Evolutionary conservation across 2,113 vertebrate genomes (phyloP).

Genomic region (Hippopotamus amphibius): DNA sequence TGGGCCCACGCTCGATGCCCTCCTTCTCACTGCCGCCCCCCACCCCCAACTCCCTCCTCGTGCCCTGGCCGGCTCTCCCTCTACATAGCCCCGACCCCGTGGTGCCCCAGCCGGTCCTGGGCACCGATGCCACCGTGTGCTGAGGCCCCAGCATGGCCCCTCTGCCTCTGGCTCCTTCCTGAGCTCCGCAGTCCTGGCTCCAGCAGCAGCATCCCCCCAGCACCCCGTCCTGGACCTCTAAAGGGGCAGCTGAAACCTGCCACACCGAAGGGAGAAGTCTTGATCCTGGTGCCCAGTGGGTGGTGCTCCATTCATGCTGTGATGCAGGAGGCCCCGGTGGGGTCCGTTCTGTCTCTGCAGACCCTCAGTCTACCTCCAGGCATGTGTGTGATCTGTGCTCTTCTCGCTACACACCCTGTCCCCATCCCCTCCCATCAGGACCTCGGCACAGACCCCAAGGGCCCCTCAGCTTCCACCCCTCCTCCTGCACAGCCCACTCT

Average conservation of each 20-base stretch:
- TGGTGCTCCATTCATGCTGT: not conserved
- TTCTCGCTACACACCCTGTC: not conserved
- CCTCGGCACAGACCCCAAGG: not conserved
- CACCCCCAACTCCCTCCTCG: too few species aligned
- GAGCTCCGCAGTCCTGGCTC: not conserved
- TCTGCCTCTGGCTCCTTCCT: not conserved
- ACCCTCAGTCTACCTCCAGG: not conserved
- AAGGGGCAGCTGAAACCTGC: not conserved
- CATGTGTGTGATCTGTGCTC: too few species aligned
- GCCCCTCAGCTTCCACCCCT: accelerated
- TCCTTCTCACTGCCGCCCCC: too few species aligned
- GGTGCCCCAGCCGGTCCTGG: accelerated
- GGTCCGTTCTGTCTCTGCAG: not conserved
- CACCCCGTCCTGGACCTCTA: too few species aligned
- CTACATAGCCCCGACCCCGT: accelerated
- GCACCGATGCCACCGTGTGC: accelerated
- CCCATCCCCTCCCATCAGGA: not conserved
- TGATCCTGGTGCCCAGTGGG: not conserved
- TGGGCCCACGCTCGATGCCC: too few species aligned
- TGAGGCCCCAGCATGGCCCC: not conserved
- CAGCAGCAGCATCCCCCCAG: not conserved
- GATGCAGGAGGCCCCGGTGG: not conserved
- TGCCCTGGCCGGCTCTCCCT: not conserved
- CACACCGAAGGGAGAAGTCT: not conserved
- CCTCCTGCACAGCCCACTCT: not conserved